Conservation (phyloP, 2,797 vertebrate genomes). For the Rhabdomys pumilio region DNA sequence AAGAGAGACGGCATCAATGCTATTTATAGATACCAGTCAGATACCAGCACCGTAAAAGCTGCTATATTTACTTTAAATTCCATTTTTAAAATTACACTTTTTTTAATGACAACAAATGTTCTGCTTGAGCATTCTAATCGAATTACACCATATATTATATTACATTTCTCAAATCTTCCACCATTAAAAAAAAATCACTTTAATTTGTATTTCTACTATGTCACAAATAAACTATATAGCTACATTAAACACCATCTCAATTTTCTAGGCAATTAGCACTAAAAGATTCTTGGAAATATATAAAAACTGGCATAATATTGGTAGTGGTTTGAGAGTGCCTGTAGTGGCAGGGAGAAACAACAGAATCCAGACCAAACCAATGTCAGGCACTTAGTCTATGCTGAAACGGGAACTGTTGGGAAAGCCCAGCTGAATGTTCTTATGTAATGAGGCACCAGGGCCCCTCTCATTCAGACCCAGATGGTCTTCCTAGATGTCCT, state of each 20-base stretch:
- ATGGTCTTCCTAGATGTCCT: background rate
- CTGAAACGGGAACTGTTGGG: background rate
- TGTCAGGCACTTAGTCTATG: background rate
- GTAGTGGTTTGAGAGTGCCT: background rate
- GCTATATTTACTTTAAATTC: background rate
- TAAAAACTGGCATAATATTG: background rate
- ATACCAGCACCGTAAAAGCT: background rate
- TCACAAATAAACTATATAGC: background rate
- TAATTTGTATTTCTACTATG: constrained; percentile 8
- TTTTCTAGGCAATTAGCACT: background rate
- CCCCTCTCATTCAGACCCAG: background rate
- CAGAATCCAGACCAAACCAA: background rate
- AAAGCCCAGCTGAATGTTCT: background rate
- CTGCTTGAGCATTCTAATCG: background rate
- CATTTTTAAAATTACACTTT: background rate
- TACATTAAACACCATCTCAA: background rate
- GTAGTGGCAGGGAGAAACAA: background rate
- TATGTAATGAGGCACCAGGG: background rate
- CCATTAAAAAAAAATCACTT: background rate
- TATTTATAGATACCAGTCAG: background rate
- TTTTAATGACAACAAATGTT: background rate
- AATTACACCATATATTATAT: background rate
- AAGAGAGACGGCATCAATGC: background rate
- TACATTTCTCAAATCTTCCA: background rate
- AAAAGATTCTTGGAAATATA: constrained; percentile 29